Conservation (phyloP, 2,888 invertebrate species). For the Globia sparganii region DNA sequence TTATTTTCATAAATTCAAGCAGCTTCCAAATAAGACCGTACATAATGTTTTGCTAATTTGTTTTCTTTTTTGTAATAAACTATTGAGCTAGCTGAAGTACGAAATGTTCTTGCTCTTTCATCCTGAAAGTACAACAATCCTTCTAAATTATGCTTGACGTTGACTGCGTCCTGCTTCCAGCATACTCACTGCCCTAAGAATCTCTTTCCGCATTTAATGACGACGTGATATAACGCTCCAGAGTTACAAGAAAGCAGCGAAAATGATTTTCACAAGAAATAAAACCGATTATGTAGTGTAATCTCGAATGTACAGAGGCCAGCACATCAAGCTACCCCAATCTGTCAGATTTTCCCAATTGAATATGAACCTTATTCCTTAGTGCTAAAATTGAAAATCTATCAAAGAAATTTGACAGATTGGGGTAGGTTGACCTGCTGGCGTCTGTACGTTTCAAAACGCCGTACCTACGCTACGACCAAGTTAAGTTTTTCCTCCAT, state of each 20-base stretch:
- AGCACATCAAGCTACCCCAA: no score
- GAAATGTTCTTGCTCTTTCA: slow-evolving; percentile 18
- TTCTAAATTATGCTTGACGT: neutral
- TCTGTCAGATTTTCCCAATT: no score
- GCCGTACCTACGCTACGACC: neutral
- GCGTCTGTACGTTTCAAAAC: neutral
- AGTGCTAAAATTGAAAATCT: no score
- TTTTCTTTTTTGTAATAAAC: neutral
- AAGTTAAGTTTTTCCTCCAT: neutral
- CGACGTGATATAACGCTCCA: neutral
- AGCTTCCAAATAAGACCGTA: neutral
- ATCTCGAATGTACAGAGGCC: no score
- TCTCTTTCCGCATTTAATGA: neutral
- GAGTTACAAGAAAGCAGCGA: neutral
- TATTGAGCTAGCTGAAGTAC: neutral
- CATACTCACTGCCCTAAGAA: neutral
- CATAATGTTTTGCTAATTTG: neutral
- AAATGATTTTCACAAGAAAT: neutral
- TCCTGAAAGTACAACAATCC: neutral
- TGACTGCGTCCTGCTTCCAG: no score
- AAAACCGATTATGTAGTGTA: neutral
- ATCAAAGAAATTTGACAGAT: no score
- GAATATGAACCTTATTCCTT: no score
- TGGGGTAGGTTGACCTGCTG: no score
- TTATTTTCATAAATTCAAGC: slow-evolving; percentile 1